Evolutionary conservation across 2,113 vertebrate genomes (phyloP).

Genomic region (Hipposideros armiger): DNA sequence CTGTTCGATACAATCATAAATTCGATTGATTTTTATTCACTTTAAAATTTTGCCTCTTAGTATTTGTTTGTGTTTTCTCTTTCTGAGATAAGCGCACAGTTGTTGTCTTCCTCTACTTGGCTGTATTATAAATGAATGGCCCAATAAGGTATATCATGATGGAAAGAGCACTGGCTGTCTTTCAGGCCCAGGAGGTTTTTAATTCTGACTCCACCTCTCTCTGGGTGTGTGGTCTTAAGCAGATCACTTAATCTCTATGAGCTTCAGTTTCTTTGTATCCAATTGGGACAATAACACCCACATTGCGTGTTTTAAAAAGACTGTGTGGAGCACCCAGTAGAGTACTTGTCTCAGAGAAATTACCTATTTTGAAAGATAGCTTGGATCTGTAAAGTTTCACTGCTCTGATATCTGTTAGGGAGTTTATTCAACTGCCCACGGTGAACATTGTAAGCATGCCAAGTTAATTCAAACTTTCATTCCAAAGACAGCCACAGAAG

Average conservation of each 20-base stretch:
- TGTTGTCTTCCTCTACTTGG: neutral
- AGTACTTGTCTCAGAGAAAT: neutral
- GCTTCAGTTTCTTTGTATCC: neutral
- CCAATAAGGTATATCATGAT: neutral
- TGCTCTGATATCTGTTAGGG: neutral
- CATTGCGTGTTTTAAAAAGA: neutral
- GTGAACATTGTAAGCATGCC: slow-evolving; percentile 24
- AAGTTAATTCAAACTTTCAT: slow-evolving; percentile 63
- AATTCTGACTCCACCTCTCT: neutral
- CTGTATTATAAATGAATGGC: neutral
- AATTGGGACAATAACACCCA: neutral
- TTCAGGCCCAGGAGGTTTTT: neutral
- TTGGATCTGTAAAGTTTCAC: neutral
- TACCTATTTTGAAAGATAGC: slow-evolving; percentile 20
- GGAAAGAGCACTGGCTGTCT: neutral
- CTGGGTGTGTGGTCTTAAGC: neutral
- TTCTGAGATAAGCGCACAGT: neutral
- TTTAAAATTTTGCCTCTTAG: slow-evolving; percentile 28
- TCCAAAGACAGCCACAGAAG: slow-evolving; percentile 54
- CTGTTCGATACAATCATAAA: neutral
- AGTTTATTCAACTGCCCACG: slow-evolving; percentile 13
- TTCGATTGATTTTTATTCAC: neutral
- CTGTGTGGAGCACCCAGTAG: neutral
- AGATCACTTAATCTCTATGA: neutral
- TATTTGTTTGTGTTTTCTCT: neutral